A percentile compares a stretch with the other conserved stretches of the same genome.
Conservation (phyloP, 1,140 invertebrate species). For the Calephelis virginiensis region DNA sequence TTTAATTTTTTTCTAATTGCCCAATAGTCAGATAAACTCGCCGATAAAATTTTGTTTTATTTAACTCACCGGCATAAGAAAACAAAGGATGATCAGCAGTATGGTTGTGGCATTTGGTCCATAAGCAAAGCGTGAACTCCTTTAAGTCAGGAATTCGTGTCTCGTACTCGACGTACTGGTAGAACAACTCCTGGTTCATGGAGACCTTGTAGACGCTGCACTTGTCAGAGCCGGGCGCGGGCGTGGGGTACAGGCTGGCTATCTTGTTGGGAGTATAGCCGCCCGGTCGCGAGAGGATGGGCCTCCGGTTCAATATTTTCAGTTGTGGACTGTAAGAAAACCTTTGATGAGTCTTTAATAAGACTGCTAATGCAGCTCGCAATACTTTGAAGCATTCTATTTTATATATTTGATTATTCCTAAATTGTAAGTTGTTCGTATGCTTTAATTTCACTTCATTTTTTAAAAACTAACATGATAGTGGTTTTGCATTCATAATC, state of each 20-base stretch:
- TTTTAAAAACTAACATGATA: too few species aligned
- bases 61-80: constrained; percentile 86
- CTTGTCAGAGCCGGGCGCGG: constrained; percentile 61
- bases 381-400: too few species aligned
- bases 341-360: not conserved
- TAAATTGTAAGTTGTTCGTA: too few species aligned
- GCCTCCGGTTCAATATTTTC: constrained; percentile 59
- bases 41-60: not conserved
- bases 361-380: too few species aligned
- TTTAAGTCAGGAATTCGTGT: constrained; percentile 84
- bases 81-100: constrained; percentile 89
- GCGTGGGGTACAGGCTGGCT: constrained; percentile 34
- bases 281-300: constrained; percentile 27
- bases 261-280: constrained; percentile 42
- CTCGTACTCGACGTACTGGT: constrained; percentile 85
- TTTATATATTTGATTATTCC: too few species aligned
- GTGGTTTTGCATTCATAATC: too few species aligned
- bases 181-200: constrained; percentile 83
- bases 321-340: constrained; percentile 41
- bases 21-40: too few species aligned
- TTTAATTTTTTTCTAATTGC: too few species aligned
- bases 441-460: too few species aligned
- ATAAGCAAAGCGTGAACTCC: constrained; percentile 89
- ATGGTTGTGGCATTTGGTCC: constrained; percentile 90
- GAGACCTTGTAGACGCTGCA: constrained; percentile 84